Percentiles rank a stretch among this genome's conserved stretches.
These are phyloP conservation scores for Phoxinus dragarum DNA, from an alignment of 2,797 vertebrate species.

Conservation along the genomic window DNA sequence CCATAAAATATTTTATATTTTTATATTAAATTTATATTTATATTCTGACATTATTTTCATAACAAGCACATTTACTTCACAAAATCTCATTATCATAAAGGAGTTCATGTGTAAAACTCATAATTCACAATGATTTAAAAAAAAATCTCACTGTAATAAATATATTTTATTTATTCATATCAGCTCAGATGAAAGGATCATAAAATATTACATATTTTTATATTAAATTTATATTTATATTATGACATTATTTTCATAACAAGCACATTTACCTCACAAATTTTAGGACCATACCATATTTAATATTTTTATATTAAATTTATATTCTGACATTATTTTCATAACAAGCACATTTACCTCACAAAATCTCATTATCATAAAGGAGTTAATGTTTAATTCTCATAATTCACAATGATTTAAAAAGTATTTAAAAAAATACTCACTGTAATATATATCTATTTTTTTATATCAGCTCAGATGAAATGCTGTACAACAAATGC, in stretches of 20 bases:
- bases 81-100: background rate
- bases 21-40: background rate
- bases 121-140: background rate
- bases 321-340: background rate
- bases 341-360: background rate
- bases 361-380: background rate
- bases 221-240: too few species aligned
- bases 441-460: background rate
- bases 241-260: too few species aligned
- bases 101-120: background rate
- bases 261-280: too few species aligned
- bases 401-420: background rate
- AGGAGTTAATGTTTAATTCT: background rate
- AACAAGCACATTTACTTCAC: background rate
- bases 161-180: background rate
- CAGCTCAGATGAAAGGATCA: background rate
- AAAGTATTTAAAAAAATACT: background rate
- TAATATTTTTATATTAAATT: too few species aligned
- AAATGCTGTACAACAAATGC: background rate
- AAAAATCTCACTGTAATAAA: background rate
- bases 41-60: background rate
- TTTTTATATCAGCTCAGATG: background rate
- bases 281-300: too few species aligned
- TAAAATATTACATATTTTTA: too few species aligned
- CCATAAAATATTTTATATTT: background rate